Conservation (phyloP, 2,797 vertebrate species). For the Melanogrammus aeglefinus region DNA sequence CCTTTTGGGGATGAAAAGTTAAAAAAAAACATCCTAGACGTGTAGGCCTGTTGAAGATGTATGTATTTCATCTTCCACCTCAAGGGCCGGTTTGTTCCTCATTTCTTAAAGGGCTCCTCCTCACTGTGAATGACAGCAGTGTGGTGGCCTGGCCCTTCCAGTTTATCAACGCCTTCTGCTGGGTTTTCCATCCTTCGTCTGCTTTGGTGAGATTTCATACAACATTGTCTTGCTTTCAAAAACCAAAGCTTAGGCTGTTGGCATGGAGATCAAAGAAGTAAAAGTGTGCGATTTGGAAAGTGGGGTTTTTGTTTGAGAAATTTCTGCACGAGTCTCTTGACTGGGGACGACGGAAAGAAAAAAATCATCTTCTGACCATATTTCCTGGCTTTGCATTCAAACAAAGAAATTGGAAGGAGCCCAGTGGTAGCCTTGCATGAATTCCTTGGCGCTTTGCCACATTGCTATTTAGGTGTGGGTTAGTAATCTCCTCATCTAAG, state of each 20-base stretch:
- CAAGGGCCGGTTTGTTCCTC: neutral
- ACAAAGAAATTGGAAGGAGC: conserved; percentile 53
- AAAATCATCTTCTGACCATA: conserved; percentile 47
- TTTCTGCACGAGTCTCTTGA: conserved; percentile 54
- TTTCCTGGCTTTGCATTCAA: conserved; percentile 61
- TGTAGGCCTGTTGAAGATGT: neutral
- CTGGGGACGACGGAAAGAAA: conserved; percentile 52
- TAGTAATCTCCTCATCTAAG: conserved; percentile 62
- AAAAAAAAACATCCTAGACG: neutral
- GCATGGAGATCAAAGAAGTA: conserved; percentile 60
- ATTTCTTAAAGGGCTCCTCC: too few relatives aligned
- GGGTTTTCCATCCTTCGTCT: conserved; percentile 47
- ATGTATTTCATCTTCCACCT: neutral
- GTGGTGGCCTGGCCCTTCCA: conserved; percentile 33
- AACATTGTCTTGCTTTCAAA: conserved; percentile 49
- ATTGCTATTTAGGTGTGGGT: conserved; percentile 50
- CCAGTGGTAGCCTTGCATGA: conserved; percentile 53
- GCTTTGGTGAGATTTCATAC: conserved; percentile 48
- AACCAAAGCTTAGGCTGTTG: conserved; percentile 67
- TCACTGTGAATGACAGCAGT: conserved; percentile 1
- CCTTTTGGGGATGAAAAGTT: neutral
- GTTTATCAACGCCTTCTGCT: conserved; percentile 36
- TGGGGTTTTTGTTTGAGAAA: conserved; percentile 52
- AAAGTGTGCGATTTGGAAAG: conserved; percentile 49
- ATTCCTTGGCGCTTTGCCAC: conserved; percentile 46